Percentiles rank a stretch among this genome's conserved stretches.
These are phyloP conservation scores for Heliopora coerulea DNA, from an alignment of 92 coral and sea anemone genomes.

Conservation along the genomic window DNA sequence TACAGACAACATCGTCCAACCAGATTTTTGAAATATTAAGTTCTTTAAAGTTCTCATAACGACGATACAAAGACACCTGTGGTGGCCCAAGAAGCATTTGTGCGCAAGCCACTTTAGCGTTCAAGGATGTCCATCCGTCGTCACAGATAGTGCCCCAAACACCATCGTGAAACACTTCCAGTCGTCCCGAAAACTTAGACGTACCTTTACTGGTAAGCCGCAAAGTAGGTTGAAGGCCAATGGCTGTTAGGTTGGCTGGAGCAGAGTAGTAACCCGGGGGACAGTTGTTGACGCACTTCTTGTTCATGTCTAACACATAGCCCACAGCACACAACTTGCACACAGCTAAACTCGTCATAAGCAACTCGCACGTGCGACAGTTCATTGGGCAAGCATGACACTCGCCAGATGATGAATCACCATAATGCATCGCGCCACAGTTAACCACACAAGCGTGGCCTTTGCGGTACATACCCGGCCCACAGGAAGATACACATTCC, in stretches of 20 bases:
- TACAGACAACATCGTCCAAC: constrained; percentile 83
- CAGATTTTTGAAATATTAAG: constrained; percentile 49
- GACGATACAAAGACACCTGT: not conserved
- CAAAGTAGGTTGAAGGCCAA: not conserved
- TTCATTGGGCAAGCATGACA: constrained; percentile 11
- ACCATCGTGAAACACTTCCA: constrained; percentile 16
- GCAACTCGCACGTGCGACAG: constrained; percentile 1
- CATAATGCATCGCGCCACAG: constrained; percentile 18
- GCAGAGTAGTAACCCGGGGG: not conserved
- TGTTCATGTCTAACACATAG: not conserved
- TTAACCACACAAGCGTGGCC: constrained; percentile 7
- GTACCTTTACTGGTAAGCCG: not conserved
- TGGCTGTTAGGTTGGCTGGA: not conserved
- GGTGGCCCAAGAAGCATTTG: constrained; percentile 26
- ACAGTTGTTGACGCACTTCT: not conserved
- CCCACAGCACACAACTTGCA: constrained; percentile 4
- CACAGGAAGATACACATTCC: not conserved
- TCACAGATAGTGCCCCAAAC: constrained; percentile 35
- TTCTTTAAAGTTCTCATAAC: not conserved
- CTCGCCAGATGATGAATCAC: not conserved
- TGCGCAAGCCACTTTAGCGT: constrained; percentile 9
- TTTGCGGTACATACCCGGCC: constrained; percentile 1
- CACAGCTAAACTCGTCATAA: not conserved
- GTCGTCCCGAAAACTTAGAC: constrained; percentile 10
- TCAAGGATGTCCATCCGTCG: not conserved